Percentiles rank a stretch among this genome's conserved stretches.
phyloP scores from a whole-genome alignment of 2,113 vertebrate genomes.

The Alces alces region DNA sequence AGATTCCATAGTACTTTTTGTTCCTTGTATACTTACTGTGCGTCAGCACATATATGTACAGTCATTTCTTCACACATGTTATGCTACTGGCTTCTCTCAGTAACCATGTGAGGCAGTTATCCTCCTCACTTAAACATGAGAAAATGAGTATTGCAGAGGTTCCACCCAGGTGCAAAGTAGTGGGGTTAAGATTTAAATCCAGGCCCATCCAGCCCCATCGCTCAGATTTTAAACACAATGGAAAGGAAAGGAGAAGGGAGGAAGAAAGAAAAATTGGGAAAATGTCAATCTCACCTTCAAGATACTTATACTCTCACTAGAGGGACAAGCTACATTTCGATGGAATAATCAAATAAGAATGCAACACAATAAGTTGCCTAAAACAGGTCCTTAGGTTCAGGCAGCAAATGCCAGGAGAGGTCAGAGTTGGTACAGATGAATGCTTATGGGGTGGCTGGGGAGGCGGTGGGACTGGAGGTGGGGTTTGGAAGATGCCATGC shows the following conservation, averaged over 20 bases:
- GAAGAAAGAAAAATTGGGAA: neutral
- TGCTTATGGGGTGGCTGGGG: neutral
- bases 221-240: neutral
- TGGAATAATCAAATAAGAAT: neutral
- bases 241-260: neutral
- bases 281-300: neutral
- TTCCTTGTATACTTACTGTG: neutral
- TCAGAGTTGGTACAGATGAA: neutral
- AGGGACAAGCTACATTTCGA: neutral
- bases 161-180: neutral
- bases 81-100: neutral
- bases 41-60: too few relatives aligned
- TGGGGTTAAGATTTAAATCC: neutral
- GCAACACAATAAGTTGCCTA: neutral
- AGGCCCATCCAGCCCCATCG: neutral
- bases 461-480: neutral
- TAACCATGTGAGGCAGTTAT: neutral
- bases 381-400: neutral
- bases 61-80: neutral
- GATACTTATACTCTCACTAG: neutral
- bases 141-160: neutral
- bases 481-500: neutral
- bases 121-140: neutral
- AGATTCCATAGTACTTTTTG: neutral
- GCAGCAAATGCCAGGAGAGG: neutral